Evolutionary conservation across 2,888 invertebrate genomes (phyloP), one percentile per base, ranked within the genome.

Genomic region (Himalopsyche tibetana): DNA sequence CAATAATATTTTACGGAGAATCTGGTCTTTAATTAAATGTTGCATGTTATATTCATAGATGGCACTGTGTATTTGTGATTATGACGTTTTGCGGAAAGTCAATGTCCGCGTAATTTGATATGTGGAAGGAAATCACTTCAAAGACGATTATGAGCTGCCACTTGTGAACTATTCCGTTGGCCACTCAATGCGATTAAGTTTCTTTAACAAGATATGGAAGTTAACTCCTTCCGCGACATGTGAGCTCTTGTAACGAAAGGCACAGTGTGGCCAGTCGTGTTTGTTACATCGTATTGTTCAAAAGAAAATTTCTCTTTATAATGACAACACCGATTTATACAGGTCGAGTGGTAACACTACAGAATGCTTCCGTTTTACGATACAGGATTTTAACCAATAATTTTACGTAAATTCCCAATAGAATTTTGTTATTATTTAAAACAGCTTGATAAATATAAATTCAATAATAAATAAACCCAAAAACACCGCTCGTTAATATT

Each of bases 81-180:
- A 63, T 63, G 63, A 63, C 63, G 63, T 63, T 63, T 19, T 19
- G 63, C 63, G 28, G n/a, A 63, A 63, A 63, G 80, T 80, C 80
- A 80, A 80, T 42, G 80, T 42, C 80, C 80, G 38, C 28, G 80
- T 80, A 80, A 80, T 38, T 42, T 11, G 80, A 80, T 80, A 80
- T n/a, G 9, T 80, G 38, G 80, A 80, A 80, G 80, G 2, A 63
- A 63, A 63, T 63, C 19, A 63, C 63, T 63, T 63, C 63, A 19
- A 63, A 63, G 19, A 63, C 19, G 63, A 63, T 63, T 63, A 63
- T 19, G 19, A 4, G 19, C 28, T 15, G 28, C 63, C 11, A 63
- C 63, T 63, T 63, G 19, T 63, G 19, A 63, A 63, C 19, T 63
- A 63, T 63, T 63, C 56, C 11, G 56, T 19, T 63, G 19, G 51